Base-by-base conservation (phyloP, 2,113 vertebrate genomes). In the Amblyornis subalaris region DNA sequence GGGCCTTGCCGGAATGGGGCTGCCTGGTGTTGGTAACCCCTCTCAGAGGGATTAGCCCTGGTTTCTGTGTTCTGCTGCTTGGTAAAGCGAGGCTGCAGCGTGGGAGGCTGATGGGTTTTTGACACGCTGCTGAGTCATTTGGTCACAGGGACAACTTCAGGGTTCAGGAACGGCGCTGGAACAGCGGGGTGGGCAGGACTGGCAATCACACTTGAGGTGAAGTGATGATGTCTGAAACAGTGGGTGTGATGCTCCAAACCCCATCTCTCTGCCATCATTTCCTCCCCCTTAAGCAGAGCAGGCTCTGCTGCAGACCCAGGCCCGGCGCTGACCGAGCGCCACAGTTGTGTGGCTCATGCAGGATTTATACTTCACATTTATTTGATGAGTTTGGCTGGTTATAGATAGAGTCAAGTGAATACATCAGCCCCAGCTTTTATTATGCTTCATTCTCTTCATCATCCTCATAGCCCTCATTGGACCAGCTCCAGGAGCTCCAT, bases 301-400 rank as follows among this genome's bases (percentile, higher is more conserved):
- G 42, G 51, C 23, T 47, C 18, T 58, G 74, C 64, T 51, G 53
- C 13, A 48, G 62, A 28, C 3, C 65, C 25, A 21, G 33, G 17
- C 45, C 40, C 7, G 8, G 64, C 3, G 15, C 65, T 58, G 64
- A 22, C 6, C 0, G 0, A 38, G 19, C 4, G 31, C 55, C 50
- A 28, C 42, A 12, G 24, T 2, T 17, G 22, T 0, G 0, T 29
- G 54, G 44, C 58, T 47, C 36, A 17, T 18, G 64, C 69, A 70
- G 70, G 23, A 19, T 76, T 70, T 51, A 12, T 11, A 10, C 6
- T 4, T 45, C 55, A 44, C 14, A 2, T 36, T 28, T 23, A 21
- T 54, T 61, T 53, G 47, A 24, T 6, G n/a, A 36, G 31, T 66
- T 71, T 62, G 62, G 57, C n/a, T 66, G 66, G 0, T 66, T 85